Evolutionary conservation across 2,113 vertebrate genomes (phyloP).

Genomic region (Mobula hypostoma): DNA sequence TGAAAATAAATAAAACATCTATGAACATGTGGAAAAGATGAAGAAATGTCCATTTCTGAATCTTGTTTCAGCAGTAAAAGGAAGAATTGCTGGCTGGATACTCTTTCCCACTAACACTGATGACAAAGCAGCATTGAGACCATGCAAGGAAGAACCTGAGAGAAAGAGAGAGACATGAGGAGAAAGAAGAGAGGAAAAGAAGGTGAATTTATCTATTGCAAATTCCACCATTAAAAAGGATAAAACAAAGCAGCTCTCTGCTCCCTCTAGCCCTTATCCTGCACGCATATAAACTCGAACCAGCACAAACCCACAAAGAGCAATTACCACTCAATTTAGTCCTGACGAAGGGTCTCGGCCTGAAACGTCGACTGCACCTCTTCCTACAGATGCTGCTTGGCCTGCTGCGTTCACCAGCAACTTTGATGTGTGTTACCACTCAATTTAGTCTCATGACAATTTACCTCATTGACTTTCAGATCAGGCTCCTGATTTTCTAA

Average conservation of each 20-base stretch:
- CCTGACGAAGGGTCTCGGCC: too few relatives aligned
- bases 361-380: too few relatives aligned
- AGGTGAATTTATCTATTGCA: neutral
- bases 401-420: too few relatives aligned
- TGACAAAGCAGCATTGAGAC: neutral
- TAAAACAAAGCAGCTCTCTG: too few relatives aligned
- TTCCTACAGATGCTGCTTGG: too few relatives aligned
- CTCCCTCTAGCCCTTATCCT: too few relatives aligned
- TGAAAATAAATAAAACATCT: neutral
- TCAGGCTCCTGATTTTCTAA: neutral
- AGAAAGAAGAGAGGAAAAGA: neutral
- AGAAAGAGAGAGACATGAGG: neutral
- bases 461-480: neutral
- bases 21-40: too few relatives aligned
- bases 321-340: too few relatives aligned
- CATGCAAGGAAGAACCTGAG: neutral
- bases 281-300: too few relatives aligned
- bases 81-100: neutral
- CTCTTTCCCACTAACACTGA: neutral
- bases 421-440: too few relatives aligned
- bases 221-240: neutral
- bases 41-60: neutral
- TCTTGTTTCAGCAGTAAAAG: neutral
- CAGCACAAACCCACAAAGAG: too few relatives aligned
- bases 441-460: neutral